Percentiles rank a stretch among this genome's conserved stretches.
Conservation (phyloP, 1,140 invertebrate genomes). For the Dendroctonus valens region DNA sequence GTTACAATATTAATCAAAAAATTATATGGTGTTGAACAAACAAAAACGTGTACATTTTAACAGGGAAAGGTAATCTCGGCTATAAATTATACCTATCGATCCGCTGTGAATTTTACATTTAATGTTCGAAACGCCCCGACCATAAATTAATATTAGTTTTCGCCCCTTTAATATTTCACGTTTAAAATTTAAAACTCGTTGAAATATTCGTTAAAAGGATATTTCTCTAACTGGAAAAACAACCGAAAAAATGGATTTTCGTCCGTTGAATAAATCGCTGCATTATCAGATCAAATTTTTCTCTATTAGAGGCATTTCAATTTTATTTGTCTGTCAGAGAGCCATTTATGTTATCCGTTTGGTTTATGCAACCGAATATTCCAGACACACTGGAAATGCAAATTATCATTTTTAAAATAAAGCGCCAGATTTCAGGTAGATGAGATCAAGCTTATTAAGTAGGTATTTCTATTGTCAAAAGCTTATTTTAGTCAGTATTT, state of each 20-base stretch:
- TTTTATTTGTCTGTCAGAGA: no score
- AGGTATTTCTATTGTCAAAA: no score
- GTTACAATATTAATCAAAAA: conserved; percentile 25
- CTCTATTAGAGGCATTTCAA: no score
- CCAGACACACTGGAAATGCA: no score
- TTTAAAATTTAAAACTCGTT: conserved; percentile 25
- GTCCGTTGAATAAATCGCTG: background rate
- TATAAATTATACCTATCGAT: conserved; percentile 27
- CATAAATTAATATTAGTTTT: conserved; percentile 31
- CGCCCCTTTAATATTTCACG: conserved; percentile 25
- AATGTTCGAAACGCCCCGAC: conserved; percentile 22
- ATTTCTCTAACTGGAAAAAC: conserved; percentile 4
- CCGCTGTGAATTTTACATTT: conserved; percentile 25
- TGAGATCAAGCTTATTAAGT: no score
- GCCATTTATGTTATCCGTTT: no score
- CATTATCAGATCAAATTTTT: no score
- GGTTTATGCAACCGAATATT: no score
- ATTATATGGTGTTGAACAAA: conserved; percentile 25
- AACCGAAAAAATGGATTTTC: background rate
- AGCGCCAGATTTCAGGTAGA: no score
- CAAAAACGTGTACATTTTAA: conserved; percentile 29
- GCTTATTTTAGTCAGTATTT: no score
- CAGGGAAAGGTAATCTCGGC: conserved; percentile 25
- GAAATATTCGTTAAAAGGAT: conserved; percentile 13
- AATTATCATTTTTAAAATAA: no score